These are phyloP conservation scores for Pseudomyrmex flavicornis DNA, from an alignment of 1,140 invertebrate genomes.

Conservation along the genomic window DNA sequence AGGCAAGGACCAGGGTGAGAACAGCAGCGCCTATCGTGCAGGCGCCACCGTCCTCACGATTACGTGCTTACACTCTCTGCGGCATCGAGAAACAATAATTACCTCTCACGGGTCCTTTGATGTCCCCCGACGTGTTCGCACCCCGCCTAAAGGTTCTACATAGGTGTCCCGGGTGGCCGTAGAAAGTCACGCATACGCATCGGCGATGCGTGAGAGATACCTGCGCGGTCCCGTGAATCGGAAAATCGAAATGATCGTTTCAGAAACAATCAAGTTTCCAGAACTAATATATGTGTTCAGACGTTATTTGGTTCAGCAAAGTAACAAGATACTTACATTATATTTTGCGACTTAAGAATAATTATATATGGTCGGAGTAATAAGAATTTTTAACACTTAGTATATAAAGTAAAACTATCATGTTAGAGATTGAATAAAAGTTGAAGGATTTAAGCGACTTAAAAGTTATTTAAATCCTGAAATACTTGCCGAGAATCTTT, in stretches of 20 bases:
- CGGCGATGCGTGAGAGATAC: slow-evolving; percentile 19
- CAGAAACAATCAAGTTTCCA: not conserved
- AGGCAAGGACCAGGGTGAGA: slow-evolving; percentile 75
- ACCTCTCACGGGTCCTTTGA: slow-evolving; percentile 82
- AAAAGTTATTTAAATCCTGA: too few species aligned
- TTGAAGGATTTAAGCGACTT: slow-evolving; percentile 1
- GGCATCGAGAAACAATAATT: slow-evolving; percentile 84
- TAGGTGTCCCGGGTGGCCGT: slow-evolving; percentile 78
- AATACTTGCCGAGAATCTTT: not conserved
- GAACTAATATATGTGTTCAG: not conserved
- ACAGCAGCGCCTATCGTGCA: slow-evolving; percentile 80
- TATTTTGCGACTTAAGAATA: not conserved
- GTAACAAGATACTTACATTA: not conserved
- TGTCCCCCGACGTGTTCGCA: slow-evolving; percentile 82
- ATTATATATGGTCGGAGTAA: too few species aligned
- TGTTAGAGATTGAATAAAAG: not conserved
- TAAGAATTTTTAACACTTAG: not conserved
- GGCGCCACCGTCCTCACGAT: slow-evolving; percentile 79
- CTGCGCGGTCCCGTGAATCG: slow-evolving; percentile 24
- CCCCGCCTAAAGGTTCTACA: slow-evolving; percentile 77
- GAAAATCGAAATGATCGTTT: slow-evolving; percentile 53
- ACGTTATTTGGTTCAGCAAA: not conserved
- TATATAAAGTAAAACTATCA: not conserved
- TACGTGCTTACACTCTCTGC: slow-evolving; percentile 57
- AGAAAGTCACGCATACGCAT: slow-evolving; percentile 69